Evolutionary conservation across 2,113 vertebrate genomes (phyloP).

Genomic region (Corythornis cristatus): DNA sequence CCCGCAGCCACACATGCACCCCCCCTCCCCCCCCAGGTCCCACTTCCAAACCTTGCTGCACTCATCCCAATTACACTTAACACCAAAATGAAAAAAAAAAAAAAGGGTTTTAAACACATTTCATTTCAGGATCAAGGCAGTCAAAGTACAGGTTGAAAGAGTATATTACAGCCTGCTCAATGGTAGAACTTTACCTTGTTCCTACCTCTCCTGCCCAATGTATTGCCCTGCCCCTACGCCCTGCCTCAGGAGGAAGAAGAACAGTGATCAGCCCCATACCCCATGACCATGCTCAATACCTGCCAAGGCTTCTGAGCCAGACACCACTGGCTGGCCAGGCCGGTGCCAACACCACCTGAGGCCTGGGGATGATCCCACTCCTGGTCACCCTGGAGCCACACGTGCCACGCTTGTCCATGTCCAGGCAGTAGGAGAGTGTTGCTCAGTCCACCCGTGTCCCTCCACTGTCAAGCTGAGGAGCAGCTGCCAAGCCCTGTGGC

Average conservation of each 20-base stretch:
- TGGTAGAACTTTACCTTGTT: neutral
- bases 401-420: conserved; percentile 14
- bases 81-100: neutral
- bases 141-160: neutral
- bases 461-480: fast-evolving
- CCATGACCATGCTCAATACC: conserved; percentile 34
- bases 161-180: fast-evolving
- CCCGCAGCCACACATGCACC: fast-evolving
- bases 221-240: neutral
- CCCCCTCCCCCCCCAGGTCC: neutral
- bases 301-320: conserved; percentile 11
- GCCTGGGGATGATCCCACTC: neutral
- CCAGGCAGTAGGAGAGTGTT: fast-evolving
- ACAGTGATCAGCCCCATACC: fast-evolving
- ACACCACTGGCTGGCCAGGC: neutral
- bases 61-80: neutral
- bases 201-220: fast-evolving
- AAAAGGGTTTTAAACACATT: too few relatives aligned
- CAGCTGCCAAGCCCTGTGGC: neutral
- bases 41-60: neutral
- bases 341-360: neutral
- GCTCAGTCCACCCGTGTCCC: neutral
- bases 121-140: neutral
- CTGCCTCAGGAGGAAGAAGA: fast-evolving
- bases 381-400: neutral